Evolutionary conservation across 2,888 invertebrate species (phyloP).

Genomic region (Tachina lurida): DNA sequence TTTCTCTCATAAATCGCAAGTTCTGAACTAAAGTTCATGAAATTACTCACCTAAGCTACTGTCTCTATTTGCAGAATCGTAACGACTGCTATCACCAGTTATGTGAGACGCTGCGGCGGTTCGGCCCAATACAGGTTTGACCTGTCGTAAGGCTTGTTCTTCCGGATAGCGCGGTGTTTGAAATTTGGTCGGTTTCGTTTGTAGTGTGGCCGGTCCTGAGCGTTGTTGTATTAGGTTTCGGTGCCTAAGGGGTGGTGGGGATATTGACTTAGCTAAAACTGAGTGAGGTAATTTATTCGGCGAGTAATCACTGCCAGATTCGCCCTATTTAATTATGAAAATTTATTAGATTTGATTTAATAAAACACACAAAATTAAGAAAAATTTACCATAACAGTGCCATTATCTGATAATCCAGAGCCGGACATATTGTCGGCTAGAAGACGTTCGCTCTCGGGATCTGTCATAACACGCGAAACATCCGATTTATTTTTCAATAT

Average conservation of each 20-base stretch:
- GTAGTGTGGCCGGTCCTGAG: constrained; percentile 82
- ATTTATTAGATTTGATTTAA: neutral
- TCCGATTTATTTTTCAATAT: constrained; percentile 90
- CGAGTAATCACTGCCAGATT: constrained; percentile 87
- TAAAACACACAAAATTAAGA: neutral
- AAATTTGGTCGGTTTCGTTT: constrained; percentile 82
- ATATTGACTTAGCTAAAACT: constrained; percentile 83
- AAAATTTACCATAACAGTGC: constrained; percentile 81
- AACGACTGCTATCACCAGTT: constrained; percentile 75
- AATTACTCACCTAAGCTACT: constrained; percentile 81
- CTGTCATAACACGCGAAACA: constrained; percentile 84
- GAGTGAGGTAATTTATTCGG: constrained; percentile 84
- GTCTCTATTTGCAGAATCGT: constrained; percentile 81
- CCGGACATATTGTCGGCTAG: constrained; percentile 87
- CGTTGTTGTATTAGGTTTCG: constrained; percentile 83
- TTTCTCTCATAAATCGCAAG: neutral
- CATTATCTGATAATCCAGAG: constrained; percentile 85
- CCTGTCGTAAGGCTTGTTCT: constrained; percentile 81
- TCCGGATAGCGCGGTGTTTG: constrained; percentile 83
- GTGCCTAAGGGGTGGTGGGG: constrained; percentile 83
- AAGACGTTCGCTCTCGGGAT: constrained; percentile 90
- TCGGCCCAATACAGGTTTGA: constrained; percentile 78
- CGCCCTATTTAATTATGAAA: constrained; percentile 83
- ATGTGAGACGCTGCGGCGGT: constrained; percentile 76
- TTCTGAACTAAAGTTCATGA: neutral